phyloP scores from a whole-genome alignment of 2,888 invertebrate species.

The Dromius quadrimaculatus region DNA sequence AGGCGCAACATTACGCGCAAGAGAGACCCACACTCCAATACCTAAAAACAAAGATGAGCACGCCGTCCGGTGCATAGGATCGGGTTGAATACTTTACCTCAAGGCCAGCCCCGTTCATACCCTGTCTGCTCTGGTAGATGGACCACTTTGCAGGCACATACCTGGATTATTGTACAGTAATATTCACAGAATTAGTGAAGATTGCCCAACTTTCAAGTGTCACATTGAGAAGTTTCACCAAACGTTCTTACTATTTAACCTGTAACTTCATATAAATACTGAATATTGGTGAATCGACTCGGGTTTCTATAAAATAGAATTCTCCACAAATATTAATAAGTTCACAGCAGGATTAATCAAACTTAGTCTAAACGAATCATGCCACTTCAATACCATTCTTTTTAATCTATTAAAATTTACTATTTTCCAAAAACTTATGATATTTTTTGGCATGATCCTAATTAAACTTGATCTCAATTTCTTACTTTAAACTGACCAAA shows the following conservation, averaged over 20 bases:
- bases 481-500: too few relatives aligned
- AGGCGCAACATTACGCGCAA: slow-evolving; percentile 59
- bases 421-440: too few relatives aligned
- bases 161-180: slow-evolving; percentile 66
- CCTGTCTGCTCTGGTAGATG: slow-evolving; percentile 60
- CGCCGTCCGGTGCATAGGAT: slow-evolving; percentile 57
- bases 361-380: too few relatives aligned
- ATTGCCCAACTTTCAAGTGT: slow-evolving; percentile 38
- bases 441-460: not conserved
- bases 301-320: slow-evolving; percentile 23
- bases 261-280: slow-evolving; percentile 49
- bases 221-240: slow-evolving; percentile 51
- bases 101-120: slow-evolving; percentile 62
- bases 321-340: slow-evolving; percentile 46
- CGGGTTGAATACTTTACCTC: slow-evolving; percentile 65
- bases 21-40: slow-evolving; percentile 64
- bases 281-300: slow-evolving; percentile 52
- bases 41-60: slow-evolving; percentile 64
- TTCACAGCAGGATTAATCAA: too few relatives aligned
- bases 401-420: too few relatives aligned
- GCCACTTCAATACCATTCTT: too few relatives aligned
- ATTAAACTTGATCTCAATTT: too few relatives aligned
- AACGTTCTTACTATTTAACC: slow-evolving; percentile 41
- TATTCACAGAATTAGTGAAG: slow-evolving; percentile 64
- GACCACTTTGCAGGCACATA: slow-evolving; percentile 63